Evolutionary conservation across 2,888 invertebrate species (phyloP), one percentile per base, ranked within the genome.

Genomic region (Conchocele bisecta): DNA sequence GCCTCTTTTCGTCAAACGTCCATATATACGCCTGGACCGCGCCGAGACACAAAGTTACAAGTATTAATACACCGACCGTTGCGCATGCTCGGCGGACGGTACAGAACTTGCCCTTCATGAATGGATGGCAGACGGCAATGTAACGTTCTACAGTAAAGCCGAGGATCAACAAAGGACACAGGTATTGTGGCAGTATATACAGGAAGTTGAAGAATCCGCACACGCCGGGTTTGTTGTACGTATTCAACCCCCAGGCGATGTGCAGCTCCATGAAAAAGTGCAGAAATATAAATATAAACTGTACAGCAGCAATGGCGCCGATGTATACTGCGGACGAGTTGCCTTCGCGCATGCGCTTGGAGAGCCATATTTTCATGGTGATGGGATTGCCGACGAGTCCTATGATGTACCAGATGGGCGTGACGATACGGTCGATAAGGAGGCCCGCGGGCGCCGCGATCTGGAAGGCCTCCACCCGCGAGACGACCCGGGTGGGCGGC

Each of bases 301-400:
- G 89, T 2, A 87, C 86, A 15, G 90, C 81, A 17, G 90, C 86
- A 39, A 91, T 79, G 1, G 87, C 83, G 5, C 90, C 89, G 6
- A 91, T 79, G 75, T 91, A 91, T 28, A 91, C 85, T 13, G 90
- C 91, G 1, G 90, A 90, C 0, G 89, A 89, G 71, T 89, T 90
- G 59, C 89, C 88, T 15, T 80, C 80, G 1, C 90, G 64, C 76
- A 89, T 89, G 20, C 85, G 76, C 4, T 81, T 69, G 37, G 86
- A 84, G 22, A 89, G 76, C 91, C 91, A 91, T 57, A 91, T 85
- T 63, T 83, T 81, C 51, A 89, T 87, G 5, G 89, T 86, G 9
- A 90, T 73, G 3, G 88, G 84, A 64, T 91, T 91, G n/a, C 89
- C 86, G 20, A 86, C 77, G 29, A 89, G 68, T 5, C 90, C 90